These are phyloP conservation scores for Scophthalmus maximus DNA, from an alignment of 2,113 vertebrate species.

Conservation along the genomic window DNA sequence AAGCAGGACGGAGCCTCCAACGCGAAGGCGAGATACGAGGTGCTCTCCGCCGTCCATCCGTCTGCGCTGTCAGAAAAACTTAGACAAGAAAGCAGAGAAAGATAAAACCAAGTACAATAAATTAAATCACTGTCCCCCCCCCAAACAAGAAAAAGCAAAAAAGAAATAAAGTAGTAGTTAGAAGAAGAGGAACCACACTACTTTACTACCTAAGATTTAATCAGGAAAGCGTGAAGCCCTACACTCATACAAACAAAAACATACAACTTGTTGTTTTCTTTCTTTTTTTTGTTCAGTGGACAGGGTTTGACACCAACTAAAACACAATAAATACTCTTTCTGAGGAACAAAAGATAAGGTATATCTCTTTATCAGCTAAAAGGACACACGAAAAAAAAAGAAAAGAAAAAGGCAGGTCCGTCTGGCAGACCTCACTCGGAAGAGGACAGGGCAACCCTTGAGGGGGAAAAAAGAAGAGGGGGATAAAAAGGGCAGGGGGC, in stretches of 20 bases:
- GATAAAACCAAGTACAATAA: conserved; percentile 66
- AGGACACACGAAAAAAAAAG: conserved; percentile 61
- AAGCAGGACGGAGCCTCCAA: conserved; percentile 29
- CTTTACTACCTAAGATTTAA: conserved; percentile 74
- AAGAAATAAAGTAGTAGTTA: conserved; percentile 52
- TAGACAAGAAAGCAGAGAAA: conserved; percentile 62
- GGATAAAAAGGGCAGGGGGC: conserved; percentile 16
- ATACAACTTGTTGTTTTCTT: conserved; percentile 66
- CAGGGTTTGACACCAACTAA: conserved; percentile 75
- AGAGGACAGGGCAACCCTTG: conserved; percentile 62
- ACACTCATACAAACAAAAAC: conserved; percentile 73
- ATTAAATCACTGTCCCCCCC: conserved; percentile 62
- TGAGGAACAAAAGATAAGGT: conserved; percentile 74
- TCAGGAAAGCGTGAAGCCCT: conserved; percentile 72
- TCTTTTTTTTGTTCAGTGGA: conserved; percentile 77
- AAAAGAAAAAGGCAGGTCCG: conserved; percentile 68
- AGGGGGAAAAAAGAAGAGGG: conserved; percentile 32
- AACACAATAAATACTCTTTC: conserved; percentile 84
- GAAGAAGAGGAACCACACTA: conserved; percentile 69
- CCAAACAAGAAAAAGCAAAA: conserved; percentile 49
- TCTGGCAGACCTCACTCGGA: conserved; percentile 72
- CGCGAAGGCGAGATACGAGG: conserved; percentile 57
- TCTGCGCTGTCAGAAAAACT: too few species aligned
- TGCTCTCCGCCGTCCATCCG: conserved; percentile 60
- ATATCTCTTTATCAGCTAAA: conserved; percentile 73